Base-by-base conservation (phyloP, 2,888 invertebrate species). In the Myopa testacea region DNA sequence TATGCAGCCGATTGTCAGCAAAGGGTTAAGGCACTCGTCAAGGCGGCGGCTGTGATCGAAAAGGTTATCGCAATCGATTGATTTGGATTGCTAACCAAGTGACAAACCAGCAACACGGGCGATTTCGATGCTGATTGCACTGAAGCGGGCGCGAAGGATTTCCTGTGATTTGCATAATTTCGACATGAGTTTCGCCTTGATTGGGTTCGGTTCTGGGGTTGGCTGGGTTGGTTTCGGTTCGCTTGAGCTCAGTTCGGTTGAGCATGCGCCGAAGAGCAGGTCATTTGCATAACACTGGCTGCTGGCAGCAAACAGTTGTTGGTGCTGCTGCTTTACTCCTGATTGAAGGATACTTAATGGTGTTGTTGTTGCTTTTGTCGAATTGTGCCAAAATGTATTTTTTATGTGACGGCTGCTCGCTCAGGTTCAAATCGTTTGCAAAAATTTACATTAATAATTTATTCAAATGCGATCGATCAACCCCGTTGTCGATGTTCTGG, bases 241-340 rank as follows among this genome's bases (percentile, higher is more conserved):
- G 75, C n/a, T n/a, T n/a, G n/a, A n/a, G n/a, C n/a, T n/a, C n/a
- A n/a, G 75, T 78, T 80, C 78, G 80, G 79, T 79, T 79, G 80
- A 80, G 82, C 80, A 80, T 73, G 78, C 79, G 73, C 74, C 77
- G 71, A 40, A 50, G 37, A 81, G 80, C 87, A 87, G 87, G 87
- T 87, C 83, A 87, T 87, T 87, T 84, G 88, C 87, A 87, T 87
- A 87, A 87, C 87, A 87, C 84, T 83, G 81, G 75, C 76, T 68
- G 67, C 50, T 68, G 67, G 67, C 60, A 58, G 71, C 50, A 73
- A 75, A 72, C 78, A 77, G 78, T 77, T 80, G 80, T 73, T 75
- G 40, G 65, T 71, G 73, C 69, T 71, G 69, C 77, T 77, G 26
- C 26, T 26, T 26, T 73, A 74, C 77, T 76, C 76, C 74, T 60